A percentile compares a stretch with the other conserved stretches of the same genome.
phyloP scores from a whole-genome alignment of 1,140 invertebrate species.

The Drosophila miranda region DNA sequence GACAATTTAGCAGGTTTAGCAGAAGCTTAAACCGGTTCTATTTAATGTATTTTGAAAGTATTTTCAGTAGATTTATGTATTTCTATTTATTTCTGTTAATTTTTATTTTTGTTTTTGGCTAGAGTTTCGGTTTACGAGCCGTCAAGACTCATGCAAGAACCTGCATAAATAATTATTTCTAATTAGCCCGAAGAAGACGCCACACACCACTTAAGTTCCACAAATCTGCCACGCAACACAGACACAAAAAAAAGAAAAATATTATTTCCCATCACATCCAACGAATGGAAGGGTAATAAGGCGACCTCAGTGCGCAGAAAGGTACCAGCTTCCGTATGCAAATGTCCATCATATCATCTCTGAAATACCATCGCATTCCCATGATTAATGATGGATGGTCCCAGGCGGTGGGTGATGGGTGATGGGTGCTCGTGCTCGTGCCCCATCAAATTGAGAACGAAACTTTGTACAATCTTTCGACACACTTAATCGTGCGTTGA shows the following conservation, averaged over 20 bases:
- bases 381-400: slow-evolving; percentile 63
- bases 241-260: slow-evolving; percentile 3
- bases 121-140: slow-evolving; percentile 41
- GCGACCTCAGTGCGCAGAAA: slow-evolving; percentile 22
- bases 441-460: slow-evolving; percentile 61
- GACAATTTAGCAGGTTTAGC: slow-evolving; percentile 47
- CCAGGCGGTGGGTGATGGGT: background rate
- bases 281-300: slow-evolving; percentile 8
- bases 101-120: slow-evolving; percentile 1
- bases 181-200: slow-evolving; percentile 33
- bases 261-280: background rate
- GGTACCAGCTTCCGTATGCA: slow-evolving; percentile 70
- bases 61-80: slow-evolving; percentile 57
- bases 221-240: slow-evolving; percentile 39
- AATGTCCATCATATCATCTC: slow-evolving; percentile 33
- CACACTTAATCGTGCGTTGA: slow-evolving; percentile 64
- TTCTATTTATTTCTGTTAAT: slow-evolving; percentile 40
- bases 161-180: slow-evolving; percentile 47
- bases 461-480: slow-evolving; percentile 54
- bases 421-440: slow-evolving; percentile 12
- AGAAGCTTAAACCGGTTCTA: slow-evolving; percentile 61
- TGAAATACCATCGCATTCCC: slow-evolving; percentile 6
- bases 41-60: slow-evolving; percentile 73
- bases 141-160: slow-evolving; percentile 47
- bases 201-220: slow-evolving; percentile 12